Conservation (phyloP, 2,113 vertebrate genomes). For the Cyphomyrus discorhynchus region DNA sequence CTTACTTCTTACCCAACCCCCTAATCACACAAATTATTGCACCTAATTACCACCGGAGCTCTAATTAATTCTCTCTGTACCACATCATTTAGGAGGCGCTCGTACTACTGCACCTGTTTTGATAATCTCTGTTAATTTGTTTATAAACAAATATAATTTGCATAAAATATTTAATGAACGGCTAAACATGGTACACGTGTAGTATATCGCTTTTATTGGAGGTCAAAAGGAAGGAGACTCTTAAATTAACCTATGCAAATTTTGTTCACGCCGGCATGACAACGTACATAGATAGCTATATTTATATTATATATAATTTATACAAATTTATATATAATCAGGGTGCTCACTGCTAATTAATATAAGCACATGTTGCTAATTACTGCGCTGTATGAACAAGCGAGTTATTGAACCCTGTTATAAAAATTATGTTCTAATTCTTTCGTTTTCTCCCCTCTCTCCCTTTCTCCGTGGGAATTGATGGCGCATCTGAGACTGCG, state of each 20-base stretch:
- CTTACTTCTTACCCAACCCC: conserved; percentile 93
- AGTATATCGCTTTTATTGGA: conserved; percentile 66
- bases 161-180: conserved; percentile 93
- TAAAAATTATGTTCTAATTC: conserved; percentile 46
- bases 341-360: conserved; percentile 95
- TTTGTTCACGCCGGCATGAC: conserved; percentile 60
- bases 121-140: conserved; percentile 93
- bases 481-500: background rate
- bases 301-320: conserved; percentile 10
- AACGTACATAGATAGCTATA: background rate
- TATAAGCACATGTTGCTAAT: conserved; percentile 89
- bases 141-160: conserved; percentile 95
- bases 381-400: conserved; percentile 80
- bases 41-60: conserved; percentile 96
- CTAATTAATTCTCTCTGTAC: conserved; percentile 99
- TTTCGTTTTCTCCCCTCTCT: conserved; percentile 13
- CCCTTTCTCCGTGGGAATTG: background rate
- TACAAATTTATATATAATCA: conserved; percentile 81
- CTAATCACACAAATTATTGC: conserved; percentile 99
- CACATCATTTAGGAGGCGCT: conserved; percentile 97
- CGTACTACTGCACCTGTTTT: conserved; percentile 97
- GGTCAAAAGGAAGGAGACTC: conserved; percentile 68
- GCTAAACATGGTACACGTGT: conserved; percentile 68
- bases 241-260: conserved; percentile 76
- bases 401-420: conserved; percentile 67